These are phyloP conservation scores for Siderastrea radians DNA, from an alignment of 92 coral and sea anemone genomes.

Conservation along the genomic window DNA sequence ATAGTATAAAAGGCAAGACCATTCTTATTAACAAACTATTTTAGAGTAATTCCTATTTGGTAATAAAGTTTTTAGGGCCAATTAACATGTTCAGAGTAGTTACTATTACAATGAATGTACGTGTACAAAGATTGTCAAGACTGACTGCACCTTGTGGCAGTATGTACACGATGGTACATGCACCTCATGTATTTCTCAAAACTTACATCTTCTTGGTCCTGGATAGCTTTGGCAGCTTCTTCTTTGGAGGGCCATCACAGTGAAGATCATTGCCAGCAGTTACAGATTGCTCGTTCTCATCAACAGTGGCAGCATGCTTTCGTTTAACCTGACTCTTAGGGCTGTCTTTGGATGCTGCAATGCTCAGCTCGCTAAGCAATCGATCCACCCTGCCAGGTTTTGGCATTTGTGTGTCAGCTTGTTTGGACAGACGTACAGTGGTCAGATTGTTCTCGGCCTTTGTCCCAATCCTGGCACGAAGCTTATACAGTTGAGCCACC, in stretches of 20 bases:
- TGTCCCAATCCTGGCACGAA: constrained; percentile 85
- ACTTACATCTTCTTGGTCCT: constrained; percentile 35
- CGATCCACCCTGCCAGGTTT: constrained; percentile 87
- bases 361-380: constrained; percentile 83
- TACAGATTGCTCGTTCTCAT: constrained; percentile 29
- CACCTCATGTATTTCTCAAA: background rate
- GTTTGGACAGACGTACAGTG: constrained; percentile 85
- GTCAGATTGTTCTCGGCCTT: constrained; percentile 78
- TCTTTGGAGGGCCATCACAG: constrained; percentile 35
- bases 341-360: constrained; percentile 73
- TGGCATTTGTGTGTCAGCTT: constrained; percentile 79
- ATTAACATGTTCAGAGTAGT: too few relatives aligned
- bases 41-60: too few relatives aligned
- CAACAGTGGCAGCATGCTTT: constrained; percentile 34
- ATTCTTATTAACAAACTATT: too few relatives aligned
- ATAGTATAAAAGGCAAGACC: too few relatives aligned
- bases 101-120: too few relatives aligned
- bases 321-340: constrained; percentile 79
- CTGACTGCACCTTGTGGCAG: background rate
- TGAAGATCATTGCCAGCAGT: constrained; percentile 9
- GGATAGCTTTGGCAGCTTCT: constrained; percentile 22
- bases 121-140: background rate
- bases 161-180: background rate
- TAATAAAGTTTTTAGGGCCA: too few relatives aligned
- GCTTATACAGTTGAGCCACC: constrained; percentile 82